Evolutionary conservation across 2,888 invertebrate species (phyloP), one percentile per base, ranked within the genome.

Genomic region (Lymantria dispar): DNA sequence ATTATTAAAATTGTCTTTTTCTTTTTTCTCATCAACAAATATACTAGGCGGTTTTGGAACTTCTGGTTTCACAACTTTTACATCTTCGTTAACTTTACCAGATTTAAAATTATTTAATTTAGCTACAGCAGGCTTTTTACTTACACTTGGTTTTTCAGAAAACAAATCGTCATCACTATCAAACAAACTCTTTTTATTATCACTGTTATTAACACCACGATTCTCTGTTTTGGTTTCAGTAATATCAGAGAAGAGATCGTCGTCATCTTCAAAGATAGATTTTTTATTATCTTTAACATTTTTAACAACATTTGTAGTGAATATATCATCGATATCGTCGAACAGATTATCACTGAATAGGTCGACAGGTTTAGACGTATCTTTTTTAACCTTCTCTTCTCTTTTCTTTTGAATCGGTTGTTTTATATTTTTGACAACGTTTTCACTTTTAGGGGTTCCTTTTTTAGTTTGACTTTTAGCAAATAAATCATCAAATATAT

Each of bases 261-360:
- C 84, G 42, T 78, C 77, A 52, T 85, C 86, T 61, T 84, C 83
- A 45, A 89, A 88, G 22, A 88, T 66, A 5, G 85, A 79, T 50
- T 80, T 82, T 46, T 75, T 56, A 43, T 56, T 68, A 57, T 76
- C 72, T n/a, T 62, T 62, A 1, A 72, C 57, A 8, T 72, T 70
- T 65, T 70, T 83, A 10, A 72, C 62, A 31, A 83, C 63, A 38
- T 78, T 76, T n/a, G 71, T 79, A 8, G 81, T 76, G 56, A 89
- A 90, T 43, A 89, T 84, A 72, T 90, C 85, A 61, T 90, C 89
- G 5, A 88, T 83, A 59, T 91, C 90, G 76, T 90, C 91, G 61
- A 91, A 91, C 46, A 91, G 65, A 63, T 85, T 78, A 60, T 89
- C 88, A 54, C 73, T 83, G 43, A 89, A 88, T 5, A 87, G 54